Conservation (phyloP, 2,113 vertebrate species). For the Toxotes jaculatrix region DNA sequence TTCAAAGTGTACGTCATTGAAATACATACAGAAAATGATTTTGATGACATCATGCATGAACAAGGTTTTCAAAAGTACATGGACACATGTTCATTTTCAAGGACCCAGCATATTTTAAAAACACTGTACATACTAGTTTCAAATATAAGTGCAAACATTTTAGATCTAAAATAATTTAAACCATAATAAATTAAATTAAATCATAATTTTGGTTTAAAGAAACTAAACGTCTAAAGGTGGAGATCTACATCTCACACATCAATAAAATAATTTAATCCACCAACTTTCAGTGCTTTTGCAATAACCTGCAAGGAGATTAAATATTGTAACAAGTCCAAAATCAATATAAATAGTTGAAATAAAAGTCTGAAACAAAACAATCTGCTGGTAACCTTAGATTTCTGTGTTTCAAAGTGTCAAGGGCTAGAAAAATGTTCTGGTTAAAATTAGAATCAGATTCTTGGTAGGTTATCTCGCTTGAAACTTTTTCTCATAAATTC, state of each 20-base stretch:
- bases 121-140: neutral
- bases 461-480: slow-evolving; percentile 61
- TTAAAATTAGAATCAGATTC: slow-evolving; percentile 65
- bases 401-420: slow-evolving; percentile 41
- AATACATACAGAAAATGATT: neutral
- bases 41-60: slow-evolving; percentile 9
- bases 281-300: neutral
- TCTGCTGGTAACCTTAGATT: slow-evolving; percentile 9
- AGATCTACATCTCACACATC: neutral
- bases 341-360: neutral
- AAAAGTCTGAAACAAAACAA: neutral
- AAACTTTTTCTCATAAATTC: slow-evolving; percentile 69
- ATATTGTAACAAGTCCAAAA: neutral
- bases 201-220: neutral
- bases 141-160: neutral
- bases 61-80: neutral
- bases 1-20: slow-evolving; percentile 22
- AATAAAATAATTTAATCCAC: neutral
- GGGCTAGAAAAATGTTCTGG: slow-evolving; percentile 32
- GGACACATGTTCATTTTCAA: neutral
- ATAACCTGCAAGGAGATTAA: neutral
- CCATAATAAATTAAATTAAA: too few relatives aligned
- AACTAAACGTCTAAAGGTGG: neutral
- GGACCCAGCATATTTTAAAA: slow-evolving; percentile 4
- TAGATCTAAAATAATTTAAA: too few relatives aligned